Evolutionary conservation across 2,113 vertebrate genomes (phyloP).

Genomic region (Erinaceus europaeus): DNA sequence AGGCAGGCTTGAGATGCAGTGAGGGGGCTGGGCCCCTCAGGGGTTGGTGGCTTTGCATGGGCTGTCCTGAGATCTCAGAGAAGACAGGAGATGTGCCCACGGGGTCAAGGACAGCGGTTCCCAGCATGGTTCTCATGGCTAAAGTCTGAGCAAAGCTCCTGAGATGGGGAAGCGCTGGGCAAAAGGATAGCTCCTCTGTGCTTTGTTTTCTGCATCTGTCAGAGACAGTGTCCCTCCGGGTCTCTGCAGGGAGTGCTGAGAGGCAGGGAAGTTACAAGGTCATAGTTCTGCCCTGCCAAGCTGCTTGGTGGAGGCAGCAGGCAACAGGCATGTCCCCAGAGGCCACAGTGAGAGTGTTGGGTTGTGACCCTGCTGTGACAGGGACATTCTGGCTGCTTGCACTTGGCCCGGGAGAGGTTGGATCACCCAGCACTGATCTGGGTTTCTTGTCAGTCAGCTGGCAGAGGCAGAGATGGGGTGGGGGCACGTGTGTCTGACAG

Average conservation of each 20-base stretch:
- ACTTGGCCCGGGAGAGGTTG: neutral
- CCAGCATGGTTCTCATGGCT: neutral
- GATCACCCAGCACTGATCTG: neutral
- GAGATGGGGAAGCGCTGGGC: neutral
- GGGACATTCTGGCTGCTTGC: neutral
- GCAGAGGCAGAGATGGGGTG: neutral
- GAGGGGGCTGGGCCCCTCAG: neutral
- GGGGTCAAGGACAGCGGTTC: neutral
- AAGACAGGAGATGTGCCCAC: neutral
- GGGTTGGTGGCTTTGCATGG: neutral
- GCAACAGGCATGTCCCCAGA: neutral
- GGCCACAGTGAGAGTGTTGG: neutral
- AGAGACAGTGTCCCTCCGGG: neutral
- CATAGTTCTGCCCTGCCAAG: neutral
- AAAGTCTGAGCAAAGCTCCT: neutral
- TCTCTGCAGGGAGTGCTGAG: neutral
- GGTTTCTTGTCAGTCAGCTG: neutral
- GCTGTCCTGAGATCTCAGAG: neutral
- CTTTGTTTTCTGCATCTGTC: neutral
- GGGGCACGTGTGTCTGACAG: neutral
- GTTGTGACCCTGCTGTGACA: neutral
- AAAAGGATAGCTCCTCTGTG: neutral
- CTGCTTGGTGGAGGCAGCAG: neutral
- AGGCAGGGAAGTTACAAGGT: conserved; percentile 18
- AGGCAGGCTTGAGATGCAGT: neutral